These are phyloP conservation scores for Forbesichthys agassizii DNA, from an alignment of 2,113 vertebrate species.

Conservation along the genomic window DNA sequence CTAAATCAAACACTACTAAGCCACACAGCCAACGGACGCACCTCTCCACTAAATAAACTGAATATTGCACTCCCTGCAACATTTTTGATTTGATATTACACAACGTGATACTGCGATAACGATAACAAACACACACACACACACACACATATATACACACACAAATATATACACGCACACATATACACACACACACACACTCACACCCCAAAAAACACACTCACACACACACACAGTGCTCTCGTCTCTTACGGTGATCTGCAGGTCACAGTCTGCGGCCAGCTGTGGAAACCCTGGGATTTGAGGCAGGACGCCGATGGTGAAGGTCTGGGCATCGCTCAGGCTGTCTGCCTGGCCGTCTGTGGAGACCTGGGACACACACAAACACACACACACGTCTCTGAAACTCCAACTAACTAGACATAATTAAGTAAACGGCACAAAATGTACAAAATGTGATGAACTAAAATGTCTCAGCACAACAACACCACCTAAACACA, in stretches of 20 bases:
- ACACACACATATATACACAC: background rate
- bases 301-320: slow-evolving; percentile 87
- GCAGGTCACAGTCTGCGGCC: slow-evolving; percentile 81
- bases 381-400: background rate
- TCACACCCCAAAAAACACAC: background rate
- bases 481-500: too few relatives aligned
- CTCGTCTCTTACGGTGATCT: slow-evolving; percentile 84
- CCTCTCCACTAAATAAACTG: too few relatives aligned
- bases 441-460: too few relatives aligned
- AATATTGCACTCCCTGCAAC: too few relatives aligned
- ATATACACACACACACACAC: background rate
- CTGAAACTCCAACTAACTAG: background rate
- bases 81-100: too few relatives aligned
- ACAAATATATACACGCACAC: background rate
- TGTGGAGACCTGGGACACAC: slow-evolving; percentile 81
- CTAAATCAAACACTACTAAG: too few relatives aligned
- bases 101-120: too few relatives aligned
- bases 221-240: background rate
- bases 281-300: slow-evolving; percentile 77
- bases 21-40: background rate
- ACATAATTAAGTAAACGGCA: too few relatives aligned
- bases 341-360: slow-evolving; percentile 55
- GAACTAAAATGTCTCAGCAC: too few relatives aligned
- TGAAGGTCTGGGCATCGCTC: slow-evolving; percentile 83
- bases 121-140: too few relatives aligned